Conservation (phyloP, 2,797 vertebrate genomes). For the Rhinophrynus dorsalis region DNA sequence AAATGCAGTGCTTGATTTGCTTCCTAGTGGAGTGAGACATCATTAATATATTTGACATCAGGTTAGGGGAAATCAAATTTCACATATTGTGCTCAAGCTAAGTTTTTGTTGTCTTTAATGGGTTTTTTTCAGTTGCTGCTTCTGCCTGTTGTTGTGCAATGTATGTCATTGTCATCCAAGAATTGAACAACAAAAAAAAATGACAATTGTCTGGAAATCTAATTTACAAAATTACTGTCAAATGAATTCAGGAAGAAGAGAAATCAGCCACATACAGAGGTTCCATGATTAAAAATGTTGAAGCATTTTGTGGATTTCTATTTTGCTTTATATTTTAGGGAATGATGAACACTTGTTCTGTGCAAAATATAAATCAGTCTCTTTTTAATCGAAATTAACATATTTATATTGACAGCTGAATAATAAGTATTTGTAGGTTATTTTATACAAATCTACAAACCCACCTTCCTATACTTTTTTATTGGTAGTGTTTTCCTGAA, state of each 20-base stretch:
- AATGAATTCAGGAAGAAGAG: slow-evolving; percentile 3
- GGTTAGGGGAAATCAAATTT: slow-evolving; percentile 12
- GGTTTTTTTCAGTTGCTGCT: slow-evolving; percentile 7
- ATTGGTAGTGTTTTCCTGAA: too few species aligned
- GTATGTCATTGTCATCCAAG: slow-evolving; percentile 29
- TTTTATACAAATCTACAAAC: too few species aligned
- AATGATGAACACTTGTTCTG: slow-evolving; percentile 8
- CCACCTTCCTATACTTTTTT: too few species aligned
- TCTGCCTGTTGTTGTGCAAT: slow-evolving; percentile 26
- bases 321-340: background rate
- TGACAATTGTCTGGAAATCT: slow-evolving; percentile 27
- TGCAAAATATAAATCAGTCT: background rate
- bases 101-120: slow-evolving; percentile 16
- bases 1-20: too few species aligned
- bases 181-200: background rate
- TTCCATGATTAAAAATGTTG: too few species aligned
- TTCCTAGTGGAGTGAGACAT: too few species aligned
- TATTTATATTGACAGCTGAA: too few species aligned
- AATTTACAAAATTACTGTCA: slow-evolving; percentile 34
- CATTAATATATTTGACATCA: too few species aligned
- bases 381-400: too few species aligned
- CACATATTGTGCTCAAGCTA: background rate
- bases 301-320: background rate
- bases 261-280: background rate
- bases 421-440: too few species aligned